Evolutionary conservation across 1,140 invertebrate genomes (phyloP).

Genomic region (Drosophila littoralis): DNA sequence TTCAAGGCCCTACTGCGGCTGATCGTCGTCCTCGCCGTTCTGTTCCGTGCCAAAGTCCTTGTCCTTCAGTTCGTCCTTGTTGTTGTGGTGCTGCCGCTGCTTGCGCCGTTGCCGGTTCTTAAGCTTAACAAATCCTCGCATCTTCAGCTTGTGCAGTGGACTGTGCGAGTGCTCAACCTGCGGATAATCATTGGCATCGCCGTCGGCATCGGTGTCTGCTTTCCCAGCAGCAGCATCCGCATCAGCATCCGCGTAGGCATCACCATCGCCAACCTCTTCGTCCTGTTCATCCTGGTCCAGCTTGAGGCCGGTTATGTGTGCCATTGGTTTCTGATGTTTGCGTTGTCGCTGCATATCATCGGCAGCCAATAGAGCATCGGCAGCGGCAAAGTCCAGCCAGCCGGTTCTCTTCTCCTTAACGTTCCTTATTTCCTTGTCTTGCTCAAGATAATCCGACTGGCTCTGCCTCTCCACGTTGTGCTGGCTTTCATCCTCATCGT

Average conservation of each 20-base stretch:
- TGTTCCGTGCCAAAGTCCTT: not conserved
- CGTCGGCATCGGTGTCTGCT: not conserved
- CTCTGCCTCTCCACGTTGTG: not conserved
- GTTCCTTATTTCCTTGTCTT: not conserved
- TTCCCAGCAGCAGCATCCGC: not conserved
- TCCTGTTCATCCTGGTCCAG: not conserved
- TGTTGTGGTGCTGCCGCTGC: not conserved
- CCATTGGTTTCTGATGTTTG: not conserved
- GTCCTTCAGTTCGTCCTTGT: conserved; percentile 2
- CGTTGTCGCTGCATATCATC: too few species aligned
- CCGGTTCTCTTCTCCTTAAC: not conserved
- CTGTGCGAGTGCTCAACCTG: not conserved
- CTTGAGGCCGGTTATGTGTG: not conserved
- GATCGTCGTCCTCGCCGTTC: conserved; percentile 8
- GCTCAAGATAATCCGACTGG: not conserved
- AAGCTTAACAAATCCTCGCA: not conserved
- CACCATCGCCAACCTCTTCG: not conserved
- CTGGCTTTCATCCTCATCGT: not conserved
- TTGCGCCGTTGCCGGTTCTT: not conserved
- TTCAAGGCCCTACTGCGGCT: not conserved
- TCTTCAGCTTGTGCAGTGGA: not conserved
- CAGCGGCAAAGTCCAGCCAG: not conserved
- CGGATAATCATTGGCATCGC: not conserved
- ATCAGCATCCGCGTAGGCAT: not conserved
- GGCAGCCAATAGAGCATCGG: not conserved